These are phyloP conservation scores for Archips xylosteana DNA, from an alignment of 2,888 invertebrate species.

Conservation along the genomic window DNA sequence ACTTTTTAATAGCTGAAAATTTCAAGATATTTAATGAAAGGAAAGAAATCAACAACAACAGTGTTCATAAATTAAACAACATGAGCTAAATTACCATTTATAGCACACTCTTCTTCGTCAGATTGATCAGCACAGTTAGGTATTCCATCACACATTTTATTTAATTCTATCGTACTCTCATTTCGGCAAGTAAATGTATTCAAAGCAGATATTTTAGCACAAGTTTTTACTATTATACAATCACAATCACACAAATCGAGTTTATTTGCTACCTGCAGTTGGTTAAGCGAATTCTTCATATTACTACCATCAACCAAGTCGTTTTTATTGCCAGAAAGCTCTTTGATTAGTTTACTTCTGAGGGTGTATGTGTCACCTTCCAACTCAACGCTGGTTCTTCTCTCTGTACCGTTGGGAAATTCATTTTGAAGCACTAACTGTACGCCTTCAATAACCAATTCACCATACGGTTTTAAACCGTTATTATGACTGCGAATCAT, in stretches of 20 bases:
- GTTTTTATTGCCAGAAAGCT: not conserved
- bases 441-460: slow-evolving; percentile 6
- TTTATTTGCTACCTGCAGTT: not conserved
- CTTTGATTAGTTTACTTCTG: not conserved
- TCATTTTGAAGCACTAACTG: not conserved
- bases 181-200: slow-evolving; percentile 57
- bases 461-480: slow-evolving; percentile 50
- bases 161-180: slow-evolving; percentile 52
- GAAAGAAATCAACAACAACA: not conserved
- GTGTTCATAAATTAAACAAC: not conserved
- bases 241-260: slow-evolving; percentile 47
- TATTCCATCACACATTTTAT: slow-evolving; percentile 65
- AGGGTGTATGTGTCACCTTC: not conserved
- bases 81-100: slow-evolving; percentile 24
- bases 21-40: not conserved
- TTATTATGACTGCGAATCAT: slow-evolving; percentile 48
- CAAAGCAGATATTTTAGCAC: slow-evolving; percentile 58
- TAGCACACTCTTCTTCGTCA: slow-evolving; percentile 58
- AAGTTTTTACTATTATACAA: slow-evolving; percentile 51
- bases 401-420: not conserved
- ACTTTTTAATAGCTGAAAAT: slow-evolving; percentile 44
- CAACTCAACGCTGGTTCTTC: not conserved
- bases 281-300: not conserved
- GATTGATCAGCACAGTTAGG: slow-evolving; percentile 62
- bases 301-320: not conserved